A percentile compares a stretch with the other conserved stretches of the same genome.
These are phyloP conservation scores for Labroides dimidiatus DNA, from an alignment of 2,797 vertebrate genomes.

Conservation along the genomic window DNA sequence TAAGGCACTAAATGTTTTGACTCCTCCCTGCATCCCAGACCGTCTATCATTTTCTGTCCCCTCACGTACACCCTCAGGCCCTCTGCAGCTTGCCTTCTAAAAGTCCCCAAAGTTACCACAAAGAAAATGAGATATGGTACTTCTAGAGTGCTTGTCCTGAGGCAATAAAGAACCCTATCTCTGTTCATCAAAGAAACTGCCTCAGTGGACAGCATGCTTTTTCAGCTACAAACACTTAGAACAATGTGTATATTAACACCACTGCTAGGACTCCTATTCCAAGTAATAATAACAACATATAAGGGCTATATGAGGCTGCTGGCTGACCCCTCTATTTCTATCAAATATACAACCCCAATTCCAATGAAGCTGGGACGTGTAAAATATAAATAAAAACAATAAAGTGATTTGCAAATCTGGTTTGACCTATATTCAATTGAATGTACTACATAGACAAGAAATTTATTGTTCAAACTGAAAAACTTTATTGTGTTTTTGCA, in stretches of 20 bases:
- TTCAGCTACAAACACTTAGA: constrained; percentile 34
- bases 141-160: constrained; percentile 37
- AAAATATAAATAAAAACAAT: too few relatives aligned
- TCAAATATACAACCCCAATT: too few relatives aligned
- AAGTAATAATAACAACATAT: not conserved
- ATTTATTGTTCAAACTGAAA: too few relatives aligned
- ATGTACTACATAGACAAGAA: too few relatives aligned
- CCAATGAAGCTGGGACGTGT: too few relatives aligned
- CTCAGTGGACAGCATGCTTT: constrained; percentile 26
- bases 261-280: not conserved
- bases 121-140: constrained; percentile 59
- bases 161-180: constrained; percentile 40
- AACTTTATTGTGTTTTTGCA: too few relatives aligned
- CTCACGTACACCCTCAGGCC: constrained; percentile 55
- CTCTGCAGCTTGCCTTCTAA: constrained; percentile 60
- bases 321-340: not conserved
- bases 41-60: constrained; percentile 63
- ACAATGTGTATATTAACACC: not conserved
- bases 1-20: constrained; percentile 57
- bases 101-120: constrained; percentile 62
- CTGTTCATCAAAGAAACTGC: constrained; percentile 40
- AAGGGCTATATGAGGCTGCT: not conserved
- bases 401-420: too few relatives aligned
- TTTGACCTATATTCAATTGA: too few relatives aligned
- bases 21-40: constrained; percentile 45